A percentile compares a stretch with the other conserved stretches of the same genome.
These are phyloP conservation scores for Bungarus multicinctus DNA, from an alignment of 2,113 vertebrate species.

Conservation along the genomic window DNA sequence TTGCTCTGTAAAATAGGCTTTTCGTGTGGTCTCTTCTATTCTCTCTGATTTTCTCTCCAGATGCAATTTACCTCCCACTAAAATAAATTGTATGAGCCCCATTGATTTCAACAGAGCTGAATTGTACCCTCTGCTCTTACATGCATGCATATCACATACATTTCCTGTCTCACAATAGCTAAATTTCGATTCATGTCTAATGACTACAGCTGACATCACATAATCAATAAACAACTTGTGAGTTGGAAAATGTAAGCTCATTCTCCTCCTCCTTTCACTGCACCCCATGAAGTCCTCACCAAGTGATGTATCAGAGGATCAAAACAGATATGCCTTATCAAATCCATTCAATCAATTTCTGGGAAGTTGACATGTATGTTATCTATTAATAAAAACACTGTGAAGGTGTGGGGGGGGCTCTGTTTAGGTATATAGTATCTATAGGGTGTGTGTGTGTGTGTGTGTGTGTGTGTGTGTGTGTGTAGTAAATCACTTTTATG, in stretches of 20 bases:
- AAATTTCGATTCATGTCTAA: constrained; percentile 41
- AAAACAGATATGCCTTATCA: constrained; percentile 28
- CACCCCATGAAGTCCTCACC: constrained; percentile 25
- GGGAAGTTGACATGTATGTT: constrained; percentile 29
- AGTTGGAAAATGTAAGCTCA: constrained; percentile 41
- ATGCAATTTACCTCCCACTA: constrained; percentile 31
- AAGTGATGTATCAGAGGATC: constrained; percentile 27
- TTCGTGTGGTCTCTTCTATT: constrained; percentile 45
- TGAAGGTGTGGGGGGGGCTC: neutral
- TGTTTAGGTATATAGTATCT: neutral
- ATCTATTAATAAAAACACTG: constrained; percentile 37
- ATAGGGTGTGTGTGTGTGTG: no score
- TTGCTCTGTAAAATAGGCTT: constrained; percentile 12
- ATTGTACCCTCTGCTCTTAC: constrained; percentile 24
- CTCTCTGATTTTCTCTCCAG: constrained; percentile 30
- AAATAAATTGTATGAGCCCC: constrained; percentile 19
- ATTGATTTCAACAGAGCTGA: constrained; percentile 42
- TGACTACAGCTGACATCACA: constrained; percentile 47
- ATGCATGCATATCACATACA: constrained; percentile 33
- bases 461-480: neutral
- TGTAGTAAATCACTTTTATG: constrained; percentile 26
- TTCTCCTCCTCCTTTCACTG: constrained; percentile 7
- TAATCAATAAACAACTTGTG: constrained; percentile 35
- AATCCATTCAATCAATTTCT: constrained; percentile 32
- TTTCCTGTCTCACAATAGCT: constrained; percentile 35